Evolutionary conservation across 2,113 vertebrate genomes (phyloP), one percentile per base, ranked within the genome.

Genomic region (Anoplopoma fimbria): DNA sequence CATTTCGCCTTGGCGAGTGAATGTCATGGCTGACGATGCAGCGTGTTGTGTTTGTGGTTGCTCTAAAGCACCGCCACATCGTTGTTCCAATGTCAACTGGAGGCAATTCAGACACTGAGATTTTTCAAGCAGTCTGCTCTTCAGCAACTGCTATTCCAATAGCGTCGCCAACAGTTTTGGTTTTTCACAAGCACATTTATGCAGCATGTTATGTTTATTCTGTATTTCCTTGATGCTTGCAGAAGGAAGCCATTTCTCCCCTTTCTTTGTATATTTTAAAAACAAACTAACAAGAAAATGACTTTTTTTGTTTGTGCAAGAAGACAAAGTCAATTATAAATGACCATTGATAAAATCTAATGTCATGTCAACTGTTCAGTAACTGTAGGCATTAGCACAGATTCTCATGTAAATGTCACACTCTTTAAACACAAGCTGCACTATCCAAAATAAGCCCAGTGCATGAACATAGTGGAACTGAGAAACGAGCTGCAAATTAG

Each of bases 301-400:
- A 10, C 51, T 13, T 4, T 25, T n/a, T 2, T 23, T 25, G 51
- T 25, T 65, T 58, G 13, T 65, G 25, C 36, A 57, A 31, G 19
- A 34, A 40, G 33, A n/a, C 25, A 31, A 81, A 57, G 23, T 4
- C 53, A 49, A 80, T 58, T 47, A 81, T 8, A 27, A 31, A 69
- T 19, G 12, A 51, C 6, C 40, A 51, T 75, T 7, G 1, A 61
- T 40, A 9, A 47, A 61, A 33, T 31, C 12, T 5, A 31, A 69
- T 68, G 60, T 55, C 21, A 36, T 45, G 27, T 65, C 38, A 58
- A 9, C 47, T 40, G 27, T 21, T 7, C 33, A 65, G 15, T 19
- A 45, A 45, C 45, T 67, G 19, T 4, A 45, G 3, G 3, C 25
- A 45, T 45, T 67, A 4, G 4, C 40, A 49, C 47, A 49, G 47